Percentiles rank a stretch among this genome's conserved stretches.
These are phyloP conservation scores for Neopelma chrysocephalum DNA, from an alignment of 2,797 vertebrate species.

Conservation along the genomic window DNA sequence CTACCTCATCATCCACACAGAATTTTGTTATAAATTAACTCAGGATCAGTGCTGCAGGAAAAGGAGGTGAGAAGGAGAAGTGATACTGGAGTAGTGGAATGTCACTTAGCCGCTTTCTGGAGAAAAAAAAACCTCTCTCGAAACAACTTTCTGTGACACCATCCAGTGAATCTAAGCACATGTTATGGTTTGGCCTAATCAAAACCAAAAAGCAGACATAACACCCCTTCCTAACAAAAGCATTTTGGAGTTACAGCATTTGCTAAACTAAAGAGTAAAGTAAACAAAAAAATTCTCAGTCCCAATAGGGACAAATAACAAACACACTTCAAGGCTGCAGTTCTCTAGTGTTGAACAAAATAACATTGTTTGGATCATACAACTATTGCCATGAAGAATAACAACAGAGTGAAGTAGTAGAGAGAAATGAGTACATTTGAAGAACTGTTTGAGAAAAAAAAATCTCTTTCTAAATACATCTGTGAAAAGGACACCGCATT, in stretches of 20 bases:
- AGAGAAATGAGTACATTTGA: not conserved
- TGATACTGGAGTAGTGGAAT: not conserved
- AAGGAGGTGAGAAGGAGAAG: not conserved
- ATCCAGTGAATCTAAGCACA: not conserved
- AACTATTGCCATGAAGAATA: not conserved
- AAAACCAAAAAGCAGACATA: conserved; percentile 11
- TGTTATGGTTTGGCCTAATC: not conserved
- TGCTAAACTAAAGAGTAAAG: not conserved
- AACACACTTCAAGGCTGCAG: not conserved
- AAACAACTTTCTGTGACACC: not conserved
- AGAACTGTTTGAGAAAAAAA: not conserved
- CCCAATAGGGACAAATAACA: not conserved
- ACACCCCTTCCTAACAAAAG: not conserved
- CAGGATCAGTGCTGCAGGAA: not conserved
- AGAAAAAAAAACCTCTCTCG: not conserved
- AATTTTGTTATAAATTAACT: not conserved
- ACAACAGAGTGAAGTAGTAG: not conserved
- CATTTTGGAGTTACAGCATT: not conserved
- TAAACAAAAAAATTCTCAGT: not conserved
- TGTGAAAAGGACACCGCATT: not conserved
- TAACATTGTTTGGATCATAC: not conserved
- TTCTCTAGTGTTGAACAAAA: not conserved
- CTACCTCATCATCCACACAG: not conserved
- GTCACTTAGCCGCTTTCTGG: not conserved
- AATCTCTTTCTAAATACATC: not conserved